Base-by-base conservation (phyloP, 2,888 invertebrate species). In the Apodemia mormo region DNA sequence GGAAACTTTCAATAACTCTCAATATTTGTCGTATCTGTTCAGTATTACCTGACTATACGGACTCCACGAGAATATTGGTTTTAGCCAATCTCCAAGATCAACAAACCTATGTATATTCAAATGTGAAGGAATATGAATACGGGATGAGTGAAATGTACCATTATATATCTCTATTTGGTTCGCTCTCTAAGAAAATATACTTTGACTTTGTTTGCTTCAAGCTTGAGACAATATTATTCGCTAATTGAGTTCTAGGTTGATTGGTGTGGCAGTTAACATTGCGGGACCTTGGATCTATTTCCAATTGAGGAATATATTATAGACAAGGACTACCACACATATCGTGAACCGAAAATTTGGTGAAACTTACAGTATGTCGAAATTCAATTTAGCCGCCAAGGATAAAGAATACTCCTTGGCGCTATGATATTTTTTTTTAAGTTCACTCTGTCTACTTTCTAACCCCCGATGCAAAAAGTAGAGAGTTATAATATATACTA, bases 111-210 rank as follows among this genome's bases (percentile, higher is more conserved):
- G 22, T 12, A 12, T 33, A 61, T 61, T 61, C 61, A 61, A 33
- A 30, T 61, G 61, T 61, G 30, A 61, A 61, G 61, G 61, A 61
- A 61, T 61, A 61, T 61, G 61, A 61, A 61, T 61, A 61, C 61
- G 61, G 12, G 33, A 30, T 30, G 61, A 61, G 30, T 30, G 22
- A 58, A 7, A 29, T 58, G 29, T 30, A 14, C 49, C 14, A 49
- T 49, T 49, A 49, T 58, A 58, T 58, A 61, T 61, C 29, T 61
- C 10, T 61, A 61, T 33, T 61, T 61, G 61, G 30, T 33, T 61
- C 30, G 5, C 29, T 61, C 30, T 30, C 61, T 33, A 12, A 5
- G 29, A 61, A 61, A 30, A 61, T 9, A 61, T 33, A 30, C 33
- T 30, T 30, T 6, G 12, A 1, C 12, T 61, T 61, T 61, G 29